Conservation (phyloP, 2,888 invertebrate species). For the Falcaria lacertinaria region DNA sequence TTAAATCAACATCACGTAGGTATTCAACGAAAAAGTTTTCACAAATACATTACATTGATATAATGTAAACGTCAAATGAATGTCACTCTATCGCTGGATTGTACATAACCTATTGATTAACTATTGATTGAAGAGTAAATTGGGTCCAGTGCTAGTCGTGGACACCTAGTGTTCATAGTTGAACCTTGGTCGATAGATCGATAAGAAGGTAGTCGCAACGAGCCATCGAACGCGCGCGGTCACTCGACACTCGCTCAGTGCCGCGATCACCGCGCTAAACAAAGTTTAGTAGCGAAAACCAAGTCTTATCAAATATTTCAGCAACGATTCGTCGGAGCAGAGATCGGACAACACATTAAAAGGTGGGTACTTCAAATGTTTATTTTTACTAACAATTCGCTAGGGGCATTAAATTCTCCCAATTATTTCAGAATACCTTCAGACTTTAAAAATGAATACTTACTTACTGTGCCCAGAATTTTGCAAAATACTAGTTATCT, state of each 20-base stretch:
- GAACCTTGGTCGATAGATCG: constrained; percentile 56
- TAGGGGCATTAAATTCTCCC: too few relatives aligned
- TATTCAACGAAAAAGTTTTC: too few relatives aligned
- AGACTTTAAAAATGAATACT: too few relatives aligned
- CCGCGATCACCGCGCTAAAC: not conserved
- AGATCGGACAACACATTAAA: not conserved
- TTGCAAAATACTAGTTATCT: too few relatives aligned
- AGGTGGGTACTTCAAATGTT: not conserved
- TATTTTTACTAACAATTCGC: not conserved
- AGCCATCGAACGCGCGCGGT: not conserved
- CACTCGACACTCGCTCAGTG: not conserved
- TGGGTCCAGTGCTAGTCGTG: constrained; percentile 3
- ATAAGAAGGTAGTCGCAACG: constrained; percentile 32
- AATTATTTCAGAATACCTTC: too few relatives aligned
- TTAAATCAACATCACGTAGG: too few relatives aligned
- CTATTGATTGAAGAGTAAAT: not conserved
- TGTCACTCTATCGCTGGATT: not conserved
- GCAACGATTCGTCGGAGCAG: not conserved
- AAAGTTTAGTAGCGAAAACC: not conserved
- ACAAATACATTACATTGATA: too few relatives aligned
- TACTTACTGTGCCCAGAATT: too few relatives aligned
- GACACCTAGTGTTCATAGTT: constrained; percentile 29
- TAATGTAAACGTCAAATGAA: too few relatives aligned
- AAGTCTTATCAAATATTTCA: not conserved
- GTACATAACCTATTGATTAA: too few relatives aligned